A percentile compares a stretch with the other conserved stretches of the same genome.
Evolutionary conservation across 2,888 invertebrate genomes (phyloP).

Genomic region (Drosophila tripunctata): DNA sequence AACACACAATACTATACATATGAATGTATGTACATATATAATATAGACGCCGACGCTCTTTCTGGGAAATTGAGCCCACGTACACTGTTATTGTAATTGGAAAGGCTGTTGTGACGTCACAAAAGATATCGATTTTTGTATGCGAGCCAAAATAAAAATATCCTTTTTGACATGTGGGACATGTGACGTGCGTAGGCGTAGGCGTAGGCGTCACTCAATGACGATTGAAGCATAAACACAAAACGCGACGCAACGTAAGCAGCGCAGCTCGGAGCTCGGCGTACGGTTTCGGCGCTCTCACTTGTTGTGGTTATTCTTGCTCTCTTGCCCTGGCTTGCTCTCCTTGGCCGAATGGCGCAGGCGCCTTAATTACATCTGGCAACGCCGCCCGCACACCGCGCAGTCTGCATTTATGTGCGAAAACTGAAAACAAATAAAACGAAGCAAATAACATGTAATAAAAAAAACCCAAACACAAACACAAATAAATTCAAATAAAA

Average conservation of each 20-base stretch:
- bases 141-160: constrained; percentile 40
- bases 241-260: neutral
- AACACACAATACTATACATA: constrained; percentile 4
- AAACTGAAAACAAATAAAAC: constrained; percentile 11
- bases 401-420: constrained; percentile 18
- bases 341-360: constrained; percentile 53
- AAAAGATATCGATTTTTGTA: constrained; percentile 56
- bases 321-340: constrained; percentile 11
- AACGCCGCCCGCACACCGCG: constrained; percentile 45
- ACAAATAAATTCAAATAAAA: constrained; percentile 19
- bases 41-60: neutral
- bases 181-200: constrained; percentile 34
- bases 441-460: constrained; percentile 10
- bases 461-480: constrained; percentile 5
- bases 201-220: constrained; percentile 34
- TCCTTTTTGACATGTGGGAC: constrained; percentile 47
- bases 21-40: too few relatives aligned
- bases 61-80: constrained; percentile 41
- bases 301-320: neutral
- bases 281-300: neutral
- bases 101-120: constrained; percentile 55
- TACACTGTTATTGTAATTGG: constrained; percentile 10
- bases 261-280: constrained; percentile 22
- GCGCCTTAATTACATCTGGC: constrained; percentile 65
- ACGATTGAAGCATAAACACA: constrained; percentile 17